Evolutionary conservation across 2,888 invertebrate species (phyloP), one percentile per base, ranked within the genome.

Genomic region (Dynastes hyllus): DNA sequence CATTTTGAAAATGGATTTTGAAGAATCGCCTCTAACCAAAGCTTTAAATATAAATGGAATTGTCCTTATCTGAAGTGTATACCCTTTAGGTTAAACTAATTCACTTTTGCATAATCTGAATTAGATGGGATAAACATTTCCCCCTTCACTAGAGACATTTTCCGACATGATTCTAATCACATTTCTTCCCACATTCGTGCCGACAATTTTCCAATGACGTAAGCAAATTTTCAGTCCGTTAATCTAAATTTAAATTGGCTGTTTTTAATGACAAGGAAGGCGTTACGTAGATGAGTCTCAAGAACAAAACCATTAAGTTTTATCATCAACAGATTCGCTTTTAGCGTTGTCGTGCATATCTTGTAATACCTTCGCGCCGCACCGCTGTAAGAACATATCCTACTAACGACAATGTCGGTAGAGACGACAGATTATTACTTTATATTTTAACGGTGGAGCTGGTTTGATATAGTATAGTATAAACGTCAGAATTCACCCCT

Each of bases 251-350:
- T 29, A 69, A 69, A 29, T 69, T 22, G 50, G 32, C 58, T 55
- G 67, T 55, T 67, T 69, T 77, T 58, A 69, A 58, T 67, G 77
- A 32, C 29, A 27, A 67, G 37, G 58, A 22, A 55, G 53, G 45
- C 67, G 40, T 58, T 69, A 37, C 32, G 58, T 67, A 69, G 65
- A 77, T 77, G 77, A 65, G 40, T 40, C 77, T 51, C 67, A 40
- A 58, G 77, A 77, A 55, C 51, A 65, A 40, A 55, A 67, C 67
- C 77, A 67, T 77, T 77, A 77, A 27, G 51, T 58, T 65, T 77
- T 67, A 77, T 77, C 67, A 27, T 69, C 77, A 16, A 27, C 45
- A 77, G 67, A 77, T 77, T 77, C 55, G 40, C 67, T 55, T 13
- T 63, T 22, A 63, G 29, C 45, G 75, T 5, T 37, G 32, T 40